Conservation (phyloP, 2,113 vertebrate genomes). For the Pituophis catenifer region DNA sequence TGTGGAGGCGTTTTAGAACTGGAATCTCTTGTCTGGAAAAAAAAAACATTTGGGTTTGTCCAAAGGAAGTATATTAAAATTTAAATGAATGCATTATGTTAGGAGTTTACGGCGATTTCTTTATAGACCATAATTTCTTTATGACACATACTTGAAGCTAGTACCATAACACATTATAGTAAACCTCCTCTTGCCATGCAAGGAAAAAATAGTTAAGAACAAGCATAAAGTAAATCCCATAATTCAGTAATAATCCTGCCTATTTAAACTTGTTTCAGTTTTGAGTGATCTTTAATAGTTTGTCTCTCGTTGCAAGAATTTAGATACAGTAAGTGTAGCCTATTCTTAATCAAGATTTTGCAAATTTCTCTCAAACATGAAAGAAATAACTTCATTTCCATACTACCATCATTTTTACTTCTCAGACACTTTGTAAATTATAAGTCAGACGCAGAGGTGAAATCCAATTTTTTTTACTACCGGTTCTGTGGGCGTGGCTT, state of each 20-base stretch:
- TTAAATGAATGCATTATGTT: constrained; percentile 50
- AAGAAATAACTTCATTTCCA: neutral
- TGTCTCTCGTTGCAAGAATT: neutral
- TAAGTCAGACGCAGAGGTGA: neutral
- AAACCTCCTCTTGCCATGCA: neutral
- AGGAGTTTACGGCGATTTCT: constrained; percentile 14
- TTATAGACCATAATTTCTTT: constrained; percentile 10
- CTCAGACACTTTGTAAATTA: neutral
- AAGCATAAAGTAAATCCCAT: neutral
- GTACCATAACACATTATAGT: neutral
- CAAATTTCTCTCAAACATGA: neutral
- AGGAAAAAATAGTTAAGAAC: neutral
- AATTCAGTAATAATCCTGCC: neutral
- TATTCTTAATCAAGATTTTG: neutral
- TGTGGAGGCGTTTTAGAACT: constrained; percentile 50
- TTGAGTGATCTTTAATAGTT: neutral
- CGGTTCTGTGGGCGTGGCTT: too few species aligned
- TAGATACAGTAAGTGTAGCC: neutral
- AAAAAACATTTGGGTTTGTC: constrained; percentile 31
- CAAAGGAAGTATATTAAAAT: constrained; percentile 52
- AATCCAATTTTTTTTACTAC: too few species aligned
- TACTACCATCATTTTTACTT: neutral
- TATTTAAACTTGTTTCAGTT: neutral
- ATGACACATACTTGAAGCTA: neutral
- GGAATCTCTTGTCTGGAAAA: constrained; percentile 54